Percentiles rank a stretch among this genome's conserved stretches.
These are phyloP conservation scores for Ceratina australensis DNA, from an alignment of 1,140 invertebrate genomes.

Conservation along the genomic window DNA sequence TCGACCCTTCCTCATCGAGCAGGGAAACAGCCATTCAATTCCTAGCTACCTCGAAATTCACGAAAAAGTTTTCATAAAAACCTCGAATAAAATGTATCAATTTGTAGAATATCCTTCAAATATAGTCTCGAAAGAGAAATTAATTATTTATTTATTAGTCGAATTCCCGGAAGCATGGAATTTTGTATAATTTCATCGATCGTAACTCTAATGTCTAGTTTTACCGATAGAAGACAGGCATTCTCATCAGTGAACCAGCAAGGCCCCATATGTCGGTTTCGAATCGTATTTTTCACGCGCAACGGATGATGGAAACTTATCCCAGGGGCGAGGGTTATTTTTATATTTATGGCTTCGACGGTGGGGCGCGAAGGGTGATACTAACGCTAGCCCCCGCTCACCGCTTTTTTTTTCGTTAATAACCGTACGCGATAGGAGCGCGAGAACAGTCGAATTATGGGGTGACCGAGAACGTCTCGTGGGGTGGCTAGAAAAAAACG, in stretches of 20 bases:
- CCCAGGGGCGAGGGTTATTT: constrained; percentile 64
- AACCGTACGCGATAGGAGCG: constrained; percentile 69
- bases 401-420: constrained; percentile 71
- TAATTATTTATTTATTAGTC: too few species aligned
- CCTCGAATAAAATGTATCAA: too few species aligned
- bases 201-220: not conserved
- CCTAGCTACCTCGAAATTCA: not conserved
- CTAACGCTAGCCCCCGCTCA: constrained; percentile 69
- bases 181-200: not conserved
- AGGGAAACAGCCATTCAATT: constrained; percentile 29
- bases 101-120: too few species aligned
- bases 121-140: too few species aligned
- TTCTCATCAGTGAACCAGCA: constrained; percentile 24
- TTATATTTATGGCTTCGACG: constrained; percentile 75
- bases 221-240: too few species aligned
- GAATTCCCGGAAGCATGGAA: not conserved
- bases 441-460: constrained; percentile 66
- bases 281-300: constrained; percentile 70
- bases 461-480: constrained; percentile 59
- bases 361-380: constrained; percentile 49
- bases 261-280: constrained; percentile 71
- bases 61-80: not conserved
- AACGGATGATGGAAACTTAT: constrained; percentile 45
- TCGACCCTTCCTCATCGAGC: constrained; percentile 17
- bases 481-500: constrained; percentile 58